phyloP scores from a whole-genome alignment of 92 coral and sea anemone species.

The Hydrozoanthus gracilis region DNA sequence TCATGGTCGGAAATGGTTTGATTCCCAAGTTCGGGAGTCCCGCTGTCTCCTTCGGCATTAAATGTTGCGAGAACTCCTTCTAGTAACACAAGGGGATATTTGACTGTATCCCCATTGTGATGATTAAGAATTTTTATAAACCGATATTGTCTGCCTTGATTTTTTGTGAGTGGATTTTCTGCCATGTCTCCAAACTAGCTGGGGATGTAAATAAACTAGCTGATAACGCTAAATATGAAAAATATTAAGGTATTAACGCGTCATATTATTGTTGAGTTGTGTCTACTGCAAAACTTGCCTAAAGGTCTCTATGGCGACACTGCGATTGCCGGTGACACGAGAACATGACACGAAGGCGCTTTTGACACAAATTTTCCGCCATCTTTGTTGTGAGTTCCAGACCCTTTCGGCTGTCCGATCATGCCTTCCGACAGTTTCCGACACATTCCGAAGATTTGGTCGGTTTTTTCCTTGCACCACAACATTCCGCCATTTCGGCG shows the following conservation, averaged over 20 bases:
- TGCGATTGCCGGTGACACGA: neutral
- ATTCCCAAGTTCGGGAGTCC: neutral
- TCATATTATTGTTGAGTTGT: constrained; percentile 14
- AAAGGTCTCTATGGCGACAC: constrained; percentile 25
- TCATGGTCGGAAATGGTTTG: neutral
- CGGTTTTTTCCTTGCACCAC: neutral
- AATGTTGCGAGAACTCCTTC: constrained; percentile 60
- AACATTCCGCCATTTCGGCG: constrained; percentile 78
- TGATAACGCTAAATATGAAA: neutral
- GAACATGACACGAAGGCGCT: neutral
- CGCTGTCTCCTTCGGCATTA: neutral
- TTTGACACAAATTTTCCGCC: constrained; percentile 22
- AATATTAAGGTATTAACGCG: neutral
- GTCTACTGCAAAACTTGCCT: neutral
- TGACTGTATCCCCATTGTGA: constrained; percentile 67
- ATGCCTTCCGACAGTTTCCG: constrained; percentile 24
- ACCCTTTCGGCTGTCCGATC: neutral
- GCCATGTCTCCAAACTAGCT: neutral
- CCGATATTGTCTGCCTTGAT: neutral
- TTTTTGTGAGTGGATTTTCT: neutral
- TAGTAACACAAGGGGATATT: constrained; percentile 78
- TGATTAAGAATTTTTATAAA: constrained; percentile 57
- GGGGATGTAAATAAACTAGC: neutral
- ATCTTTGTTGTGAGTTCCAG: constrained; percentile 36
- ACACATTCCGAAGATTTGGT: constrained; percentile 9